Evolutionary conservation across 2,113 vertebrate species (phyloP), one percentile per base, ranked within the genome.

Genomic region (Ciconia maguari): DNA sequence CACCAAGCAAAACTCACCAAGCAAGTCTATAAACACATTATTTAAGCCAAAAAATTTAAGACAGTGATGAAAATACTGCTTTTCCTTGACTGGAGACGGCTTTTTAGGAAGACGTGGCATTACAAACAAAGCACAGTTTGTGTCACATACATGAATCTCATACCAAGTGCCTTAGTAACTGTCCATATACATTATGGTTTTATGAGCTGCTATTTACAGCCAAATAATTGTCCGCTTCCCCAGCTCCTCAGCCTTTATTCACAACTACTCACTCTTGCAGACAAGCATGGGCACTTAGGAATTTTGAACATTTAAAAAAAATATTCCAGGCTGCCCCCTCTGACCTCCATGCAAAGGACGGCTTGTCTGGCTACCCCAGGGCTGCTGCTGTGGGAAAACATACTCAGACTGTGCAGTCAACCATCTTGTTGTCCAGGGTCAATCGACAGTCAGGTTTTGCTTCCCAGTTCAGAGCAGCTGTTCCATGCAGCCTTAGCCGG

Each of bases 401-500:
- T 83, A 60, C 82, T 92, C 91, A 87, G 81, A 86, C 78, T 36
- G 65, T 83, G 90, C 87, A 75, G 94, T 78, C 44, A 93, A 25
- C 5, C 14, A 44, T 42, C 74, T 71, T 13, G 8, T 29, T 83
- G 69, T 32, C 27, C 34, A 36, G 49, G 11, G 13, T 71, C 76
- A 85, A 91, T 11, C 4, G 11, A 57, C 41, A 61, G 38, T 7
- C 26, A 74, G 64, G 51, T 52, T 89, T 46, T 84, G 30, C 48
- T 58, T 52, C 55, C 20, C 24, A 30, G 71, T 70, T 86, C 78
- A 83, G 61, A 83, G 76, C 14, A n/a, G 69, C 19, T 51, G 36
- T 94, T 84, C 76, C 69, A 71, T 0, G 4, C 2, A 1, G n/a
- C 41, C 51, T 65, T 11, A 70, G 92, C 74, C 6, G 10, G 69